Percentiles rank a stretch among this genome's conserved stretches.
Conservation (phyloP, 2,113 vertebrate species). For the Myanophis thanlyinensis region DNA sequence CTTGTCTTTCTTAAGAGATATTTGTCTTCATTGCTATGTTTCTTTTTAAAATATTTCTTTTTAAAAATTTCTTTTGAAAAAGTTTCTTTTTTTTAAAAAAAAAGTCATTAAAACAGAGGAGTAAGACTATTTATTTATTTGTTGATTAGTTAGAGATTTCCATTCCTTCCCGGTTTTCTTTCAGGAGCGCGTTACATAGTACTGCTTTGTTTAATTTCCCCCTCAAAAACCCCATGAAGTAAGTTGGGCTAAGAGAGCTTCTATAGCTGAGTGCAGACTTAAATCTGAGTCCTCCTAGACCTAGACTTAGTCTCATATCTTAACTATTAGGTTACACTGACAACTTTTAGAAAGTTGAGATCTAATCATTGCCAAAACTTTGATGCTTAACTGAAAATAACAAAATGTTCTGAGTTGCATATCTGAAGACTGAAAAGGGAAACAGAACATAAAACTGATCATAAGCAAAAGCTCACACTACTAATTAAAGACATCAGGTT, state of each 20-base stretch:
- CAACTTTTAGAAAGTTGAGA: neutral
- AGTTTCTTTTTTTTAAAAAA: slow-evolving; percentile 25
- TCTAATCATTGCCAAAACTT: neutral
- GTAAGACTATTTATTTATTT: neutral
- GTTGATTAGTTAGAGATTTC: neutral
- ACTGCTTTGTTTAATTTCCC: neutral
- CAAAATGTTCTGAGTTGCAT: neutral
- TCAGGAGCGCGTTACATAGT: neutral
- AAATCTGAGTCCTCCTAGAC: neutral
- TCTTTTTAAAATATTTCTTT: too few species aligned
- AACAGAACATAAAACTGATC: neutral
- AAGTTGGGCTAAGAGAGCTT: neutral
- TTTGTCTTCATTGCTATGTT: slow-evolving; percentile 43
- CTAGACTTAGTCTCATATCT: neutral
- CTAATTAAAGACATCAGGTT: neutral
- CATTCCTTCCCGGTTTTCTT: neutral
- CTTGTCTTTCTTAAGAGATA: slow-evolving; percentile 32
- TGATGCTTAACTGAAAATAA: neutral
- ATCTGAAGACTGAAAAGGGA: neutral
- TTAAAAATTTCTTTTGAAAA: too few species aligned
- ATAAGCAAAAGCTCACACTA: neutral
- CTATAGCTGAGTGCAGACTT: neutral
- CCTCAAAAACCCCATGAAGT: neutral
- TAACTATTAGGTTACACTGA: neutral
- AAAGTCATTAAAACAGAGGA: slow-evolving; percentile 8